Evolutionary conservation across 2,113 vertebrate genomes (phyloP).

Genomic region (Procavia capensis): DNA sequence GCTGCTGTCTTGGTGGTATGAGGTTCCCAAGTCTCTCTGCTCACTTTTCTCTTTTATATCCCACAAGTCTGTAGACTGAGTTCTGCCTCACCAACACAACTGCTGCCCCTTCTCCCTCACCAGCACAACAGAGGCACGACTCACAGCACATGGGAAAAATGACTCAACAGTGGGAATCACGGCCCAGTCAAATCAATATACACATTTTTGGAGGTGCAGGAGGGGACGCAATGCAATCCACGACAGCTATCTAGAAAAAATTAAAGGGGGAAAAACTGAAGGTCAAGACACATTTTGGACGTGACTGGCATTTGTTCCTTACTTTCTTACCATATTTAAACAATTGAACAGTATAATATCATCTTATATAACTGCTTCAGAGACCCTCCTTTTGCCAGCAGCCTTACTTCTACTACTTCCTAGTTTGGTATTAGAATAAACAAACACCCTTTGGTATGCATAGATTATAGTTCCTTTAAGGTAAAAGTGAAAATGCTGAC

Average conservation of each 20-base stretch:
- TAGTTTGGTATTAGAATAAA: constrained; percentile 30
- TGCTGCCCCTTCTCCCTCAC: too few relatives aligned
- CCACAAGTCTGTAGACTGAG: too few relatives aligned
- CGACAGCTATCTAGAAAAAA: background rate
- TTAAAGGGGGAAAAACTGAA: background rate
- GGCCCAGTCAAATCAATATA: too few relatives aligned
- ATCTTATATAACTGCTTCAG: background rate
- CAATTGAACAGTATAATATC: background rate
- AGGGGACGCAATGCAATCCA: too few relatives aligned
- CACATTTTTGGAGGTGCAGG: too few relatives aligned
- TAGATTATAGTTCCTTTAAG: constrained; percentile 29
- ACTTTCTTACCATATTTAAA: background rate
- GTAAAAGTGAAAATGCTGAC: background rate
- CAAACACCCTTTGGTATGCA: background rate
- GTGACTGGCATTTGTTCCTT: background rate
- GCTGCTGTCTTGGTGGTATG: too few relatives aligned
- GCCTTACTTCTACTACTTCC: constrained; percentile 21
- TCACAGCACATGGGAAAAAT: too few relatives aligned
- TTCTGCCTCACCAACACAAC: too few relatives aligned
- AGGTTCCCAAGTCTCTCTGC: too few relatives aligned
- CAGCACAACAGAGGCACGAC: too few relatives aligned
- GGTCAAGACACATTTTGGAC: constrained; percentile 20
- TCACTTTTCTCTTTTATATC: too few relatives aligned
- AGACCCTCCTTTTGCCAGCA: background rate
- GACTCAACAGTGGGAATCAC: too few relatives aligned